Evolutionary conservation across 2,797 vertebrate species (phyloP), one percentile per base, ranked within the genome.

Genomic region (Sebastes cheni): DNA sequence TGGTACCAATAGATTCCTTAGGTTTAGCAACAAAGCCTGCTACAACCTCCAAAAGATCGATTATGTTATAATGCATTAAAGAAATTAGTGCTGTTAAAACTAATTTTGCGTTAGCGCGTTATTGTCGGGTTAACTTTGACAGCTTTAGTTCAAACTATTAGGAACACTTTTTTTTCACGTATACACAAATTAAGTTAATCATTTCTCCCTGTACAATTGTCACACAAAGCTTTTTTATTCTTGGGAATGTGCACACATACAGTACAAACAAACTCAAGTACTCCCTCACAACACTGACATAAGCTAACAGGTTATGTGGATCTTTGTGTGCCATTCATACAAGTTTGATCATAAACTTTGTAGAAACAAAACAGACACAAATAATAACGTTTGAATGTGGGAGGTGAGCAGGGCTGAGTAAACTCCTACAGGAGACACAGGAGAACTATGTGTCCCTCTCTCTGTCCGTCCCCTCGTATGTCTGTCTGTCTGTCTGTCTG

Each of bases 261-360:
- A 34, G 8, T 6, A 10, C 34, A 78, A 56, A 61, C 9, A 68
- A 55, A 50, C 12, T 20, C 30, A 27, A 64, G 56, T 39, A 62
- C 13, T 54, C 12, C 42, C 34, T 77, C 27, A 2, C 25, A 64
- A 23, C 5, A 0, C 25, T 23, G n/a, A 65, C 56, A 58, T 59
- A 52, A 16, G n/a, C 16, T 2, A 70, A 62, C 29, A 70, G 46
- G 18, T 66, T 56, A 18, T 7, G 5, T 16, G 5, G 9, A 18
- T 34, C 3, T 5, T n/a, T 50, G 8, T 70, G 9, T 39, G 16
- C 5, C 32, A 29, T 25, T 54, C 13, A 64, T 54, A 6, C 12
- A 30, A 69, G 69, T 86, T 87, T 79, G 78, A 83, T 79, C n/a
- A 62, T 80, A 14, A 75, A 79, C 27, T 10, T n/a, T n/a, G 23